Evolutionary conservation across 2,888 invertebrate genomes (phyloP).

Genomic region (Empis stercorea): DNA sequence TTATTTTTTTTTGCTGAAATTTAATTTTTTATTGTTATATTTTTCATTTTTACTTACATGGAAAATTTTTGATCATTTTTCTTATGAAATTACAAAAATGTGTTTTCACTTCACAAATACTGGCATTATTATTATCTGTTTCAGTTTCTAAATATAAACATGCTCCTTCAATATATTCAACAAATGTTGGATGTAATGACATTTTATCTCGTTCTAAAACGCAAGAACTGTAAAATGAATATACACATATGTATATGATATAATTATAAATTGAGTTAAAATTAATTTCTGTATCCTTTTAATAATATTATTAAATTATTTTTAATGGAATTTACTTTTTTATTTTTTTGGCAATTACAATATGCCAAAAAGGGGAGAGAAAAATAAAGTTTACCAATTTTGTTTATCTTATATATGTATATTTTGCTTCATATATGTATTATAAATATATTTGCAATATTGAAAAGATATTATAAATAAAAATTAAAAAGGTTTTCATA

Average conservation of each 20-base stretch:
- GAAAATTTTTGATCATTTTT: conserved; percentile 87
- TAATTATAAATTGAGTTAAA: conserved; percentile 2
- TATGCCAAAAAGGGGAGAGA: no score
- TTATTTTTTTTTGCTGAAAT: no score
- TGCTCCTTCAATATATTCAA: conserved; percentile 92
- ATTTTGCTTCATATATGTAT: no score
- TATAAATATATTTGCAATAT: no score
- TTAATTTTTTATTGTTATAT: neutral
- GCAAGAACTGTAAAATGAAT: conserved; percentile 56
- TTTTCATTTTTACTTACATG: conserved; percentile 47
- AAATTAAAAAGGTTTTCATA: no score
- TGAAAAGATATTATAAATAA: no score
- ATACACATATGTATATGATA: no score
- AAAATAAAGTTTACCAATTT: no score
- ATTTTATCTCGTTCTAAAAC: conserved; percentile 74
- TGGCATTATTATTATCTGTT: conserved; percentile 81
- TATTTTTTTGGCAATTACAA: no score
- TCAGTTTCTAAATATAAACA: conserved; percentile 84
- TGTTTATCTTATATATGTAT: no score
- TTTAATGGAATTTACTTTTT: neutral
- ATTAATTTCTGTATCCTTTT: neutral
- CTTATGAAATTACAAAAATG: conserved; percentile 91
- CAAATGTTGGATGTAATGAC: conserved; percentile 70
- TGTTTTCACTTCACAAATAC: conserved; percentile 77
- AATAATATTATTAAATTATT: neutral